A percentile compares a stretch with the other conserved stretches of the same genome.
Conservation (phyloP, 2,113 vertebrate species). For the Tretioscincus oriximinensis region DNA sequence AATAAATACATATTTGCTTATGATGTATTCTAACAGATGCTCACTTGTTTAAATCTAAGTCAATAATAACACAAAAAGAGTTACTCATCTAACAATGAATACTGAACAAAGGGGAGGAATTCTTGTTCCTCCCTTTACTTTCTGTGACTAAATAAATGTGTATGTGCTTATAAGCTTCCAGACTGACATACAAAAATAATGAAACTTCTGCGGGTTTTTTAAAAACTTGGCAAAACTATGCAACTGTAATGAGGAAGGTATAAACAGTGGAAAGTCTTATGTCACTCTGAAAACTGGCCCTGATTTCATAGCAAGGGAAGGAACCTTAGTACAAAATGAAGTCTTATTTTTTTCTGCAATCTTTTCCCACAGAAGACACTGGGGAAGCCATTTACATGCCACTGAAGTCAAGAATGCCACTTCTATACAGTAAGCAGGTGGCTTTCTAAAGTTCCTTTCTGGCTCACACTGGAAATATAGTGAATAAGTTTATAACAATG, state of each 20-base stretch:
- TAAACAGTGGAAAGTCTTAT: constrained; percentile 70
- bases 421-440: not conserved
- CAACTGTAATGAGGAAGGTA: constrained; percentile 63
- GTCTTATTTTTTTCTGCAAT: constrained; percentile 8
- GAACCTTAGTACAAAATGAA: constrained; percentile 55
- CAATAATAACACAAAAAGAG: constrained; percentile 19
- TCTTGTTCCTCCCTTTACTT: constrained; percentile 25
- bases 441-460: not conserved
- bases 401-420: not conserved
- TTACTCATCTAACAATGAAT: not conserved
- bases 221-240: constrained; percentile 54
- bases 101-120: not conserved
- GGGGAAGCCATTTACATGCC: constrained; percentile 13
- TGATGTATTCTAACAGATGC: not conserved
- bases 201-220: constrained; percentile 48
- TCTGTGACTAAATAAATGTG: constrained; percentile 8
- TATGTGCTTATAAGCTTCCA: constrained; percentile 50
- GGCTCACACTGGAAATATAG: not conserved
- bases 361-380: constrained; percentile 60
- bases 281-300: constrained; percentile 69
- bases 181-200: constrained; percentile 53
- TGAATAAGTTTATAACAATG: not conserved
- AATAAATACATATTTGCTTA: not conserved
- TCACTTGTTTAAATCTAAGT: not conserved
- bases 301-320: constrained; percentile 61